These are phyloP conservation scores for Caenorhabditis sp. DNA, from an alignment of 2,888 invertebrate species.

Conservation along the genomic window DNA sequence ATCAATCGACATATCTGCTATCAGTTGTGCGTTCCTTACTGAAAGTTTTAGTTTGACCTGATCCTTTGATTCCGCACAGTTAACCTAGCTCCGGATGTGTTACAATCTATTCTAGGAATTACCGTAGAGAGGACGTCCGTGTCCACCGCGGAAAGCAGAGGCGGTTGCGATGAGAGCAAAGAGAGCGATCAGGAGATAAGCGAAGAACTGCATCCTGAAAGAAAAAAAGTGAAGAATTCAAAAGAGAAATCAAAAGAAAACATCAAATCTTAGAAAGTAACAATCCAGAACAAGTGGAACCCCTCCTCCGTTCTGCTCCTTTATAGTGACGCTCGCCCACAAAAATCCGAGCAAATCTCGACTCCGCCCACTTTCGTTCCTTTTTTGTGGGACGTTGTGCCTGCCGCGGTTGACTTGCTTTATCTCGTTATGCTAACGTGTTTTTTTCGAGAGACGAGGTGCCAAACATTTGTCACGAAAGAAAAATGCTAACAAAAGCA, in stretches of 20 bases:
- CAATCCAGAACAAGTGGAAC: slow-evolving; percentile 4
- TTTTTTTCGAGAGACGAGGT: slow-evolving; percentile 27
- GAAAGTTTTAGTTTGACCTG: slow-evolving; percentile 15
- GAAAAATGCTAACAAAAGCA: slow-evolving; percentile 14
- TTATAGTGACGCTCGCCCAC: slow-evolving; percentile 38
- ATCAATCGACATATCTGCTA: slow-evolving; percentile 58
- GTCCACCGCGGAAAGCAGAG: slow-evolving; percentile 65
- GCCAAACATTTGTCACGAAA: slow-evolving; percentile 20
- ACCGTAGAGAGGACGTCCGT: slow-evolving; percentile 67
- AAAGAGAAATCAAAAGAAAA: neutral
- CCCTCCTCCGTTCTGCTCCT: slow-evolving; percentile 12
- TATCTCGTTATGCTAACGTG: slow-evolving; percentile 63
- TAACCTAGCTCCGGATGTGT: neutral
- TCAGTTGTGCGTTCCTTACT: slow-evolving; percentile 61
- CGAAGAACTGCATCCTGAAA: slow-evolving; percentile 58
- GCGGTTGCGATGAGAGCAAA: slow-evolving; percentile 52
- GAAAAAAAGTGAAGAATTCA: neutral
- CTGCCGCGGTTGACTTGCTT: slow-evolving; percentile 53
- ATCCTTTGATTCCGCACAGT: neutral
- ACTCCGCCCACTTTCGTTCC: slow-evolving; percentile 44
- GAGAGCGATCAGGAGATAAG: slow-evolving; percentile 47
- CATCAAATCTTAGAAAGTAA: slow-evolving; percentile 15
- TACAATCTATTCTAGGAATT: neutral
- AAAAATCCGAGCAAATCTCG: slow-evolving; percentile 7
- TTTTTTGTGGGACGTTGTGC: slow-evolving; percentile 18